phyloP scores from a whole-genome alignment of 2,797 vertebrate species.

The Rhinella marina region DNA sequence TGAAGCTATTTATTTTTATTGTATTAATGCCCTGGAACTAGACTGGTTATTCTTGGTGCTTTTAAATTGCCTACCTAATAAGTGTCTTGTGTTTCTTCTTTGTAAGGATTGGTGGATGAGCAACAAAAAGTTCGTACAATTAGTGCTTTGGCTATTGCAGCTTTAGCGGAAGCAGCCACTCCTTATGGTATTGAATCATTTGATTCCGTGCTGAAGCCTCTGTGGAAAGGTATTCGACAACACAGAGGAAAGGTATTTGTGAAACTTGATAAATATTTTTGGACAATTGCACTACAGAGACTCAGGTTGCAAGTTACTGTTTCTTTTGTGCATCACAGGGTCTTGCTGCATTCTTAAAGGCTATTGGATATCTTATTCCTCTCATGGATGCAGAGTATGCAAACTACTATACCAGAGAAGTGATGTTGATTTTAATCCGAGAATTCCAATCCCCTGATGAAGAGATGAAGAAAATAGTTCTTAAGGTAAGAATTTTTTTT shows the following conservation, averaged over 20 bases:
- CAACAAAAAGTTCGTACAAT: constrained; percentile 99
- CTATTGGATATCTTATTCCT: constrained; percentile 97
- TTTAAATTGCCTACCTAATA: neutral
- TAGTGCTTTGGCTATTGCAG: constrained; percentile 97
- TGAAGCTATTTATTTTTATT: too few species aligned
- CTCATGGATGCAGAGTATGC: constrained; percentile 99
- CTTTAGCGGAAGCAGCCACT: constrained; percentile 95
- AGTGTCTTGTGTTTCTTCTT: neutral
- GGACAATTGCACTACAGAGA: neutral
- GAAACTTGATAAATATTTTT: neutral
- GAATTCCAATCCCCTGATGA: constrained; percentile 99
- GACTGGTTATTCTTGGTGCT: too few species aligned
- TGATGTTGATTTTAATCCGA: constrained; percentile 98
- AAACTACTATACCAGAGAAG: constrained; percentile 98
- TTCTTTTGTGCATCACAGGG: constrained; percentile 76
- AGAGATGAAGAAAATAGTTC: constrained; percentile 99
- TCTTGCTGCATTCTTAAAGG: constrained; percentile 97
- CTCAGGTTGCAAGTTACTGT: neutral
- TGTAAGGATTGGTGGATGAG: constrained; percentile 94
- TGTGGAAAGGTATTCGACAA: constrained; percentile 98
- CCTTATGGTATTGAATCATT: constrained; percentile 98
- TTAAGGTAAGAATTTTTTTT: constrained; percentile 81
- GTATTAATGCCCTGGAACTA: too few species aligned
- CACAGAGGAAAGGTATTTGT: constrained; percentile 94
- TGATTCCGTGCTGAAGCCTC: constrained; percentile 96